Base-by-base conservation (phyloP, 2,888 invertebrate genomes). In the Sphinx pinastri region DNA sequence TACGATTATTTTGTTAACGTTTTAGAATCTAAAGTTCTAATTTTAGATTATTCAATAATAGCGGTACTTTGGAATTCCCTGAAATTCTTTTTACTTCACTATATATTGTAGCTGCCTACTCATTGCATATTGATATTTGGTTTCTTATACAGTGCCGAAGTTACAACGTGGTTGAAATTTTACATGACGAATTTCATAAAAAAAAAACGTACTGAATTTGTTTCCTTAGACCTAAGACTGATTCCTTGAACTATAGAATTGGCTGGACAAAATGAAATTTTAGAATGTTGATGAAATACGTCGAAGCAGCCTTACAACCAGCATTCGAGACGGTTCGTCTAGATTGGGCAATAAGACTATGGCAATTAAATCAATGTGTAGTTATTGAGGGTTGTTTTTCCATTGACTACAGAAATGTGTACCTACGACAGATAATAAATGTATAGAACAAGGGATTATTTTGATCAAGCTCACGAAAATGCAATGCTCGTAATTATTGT, bases 401-500 rank as follows among this genome's bases (percentile, higher is more conserved):
- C 84, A 86, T 84, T 84, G 85, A 83, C 80, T 81, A 79, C 83
- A 13, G 80, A 76, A 73, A 77, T 78, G 77, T 78, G 76, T 76
- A 75, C 75, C 77, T 81, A 75, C 79, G 76, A 83, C 81, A 79
- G 79, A 76, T 79, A 79, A 79, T 81, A 78, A n/a, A n/a, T 83
- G 80, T 81, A 81, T 85, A 87, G 91, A 92, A 92, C 90, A 90
- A 92, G 88, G 87, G 86, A 88, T 88, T 89, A 83, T 88, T 71
- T 90, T 90, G 91, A 92, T 92, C 89, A 92, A 92, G 91, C 90
- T 92, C 89, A 92, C 85, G 82, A 82, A 83, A 88, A 89, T 89
- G 88, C 91, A 93, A 94, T 93, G 92, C 92, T 93, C 92, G 89
- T 89, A 88, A 87, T 88, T 87, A 89, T 87, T 89, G 85, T 91